Evolutionary conservation across 2,113 vertebrate genomes (phyloP).

Genomic region (Amphilophus citrinellus): DNA sequence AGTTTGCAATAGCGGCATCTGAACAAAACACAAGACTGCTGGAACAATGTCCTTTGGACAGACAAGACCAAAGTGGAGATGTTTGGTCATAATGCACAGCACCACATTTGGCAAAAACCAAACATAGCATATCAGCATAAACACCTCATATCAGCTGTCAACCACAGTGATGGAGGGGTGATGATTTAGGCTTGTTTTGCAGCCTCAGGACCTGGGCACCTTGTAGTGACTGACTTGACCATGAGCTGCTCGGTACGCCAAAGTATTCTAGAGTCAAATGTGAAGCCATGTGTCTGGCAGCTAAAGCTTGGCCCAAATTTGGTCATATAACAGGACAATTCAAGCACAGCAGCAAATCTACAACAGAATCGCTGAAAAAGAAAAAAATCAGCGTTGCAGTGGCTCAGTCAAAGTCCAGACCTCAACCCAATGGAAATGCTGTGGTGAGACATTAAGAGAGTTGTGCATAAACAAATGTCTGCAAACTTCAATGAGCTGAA

Average conservation of each 20-base stretch:
- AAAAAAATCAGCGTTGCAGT: not conserved
- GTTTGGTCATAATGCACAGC: constrained; percentile 2
- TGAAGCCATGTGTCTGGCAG: not conserved
- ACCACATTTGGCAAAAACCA: not conserved
- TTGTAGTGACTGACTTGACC: not conserved
- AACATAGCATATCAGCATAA: not conserved
- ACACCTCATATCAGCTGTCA: not conserved
- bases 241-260: not conserved
- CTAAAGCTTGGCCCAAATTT: not conserved
- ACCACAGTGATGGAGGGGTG: not conserved
- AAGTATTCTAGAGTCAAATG: not conserved
- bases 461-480: not conserved
- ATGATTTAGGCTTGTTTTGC: not conserved
- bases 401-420: not conserved
- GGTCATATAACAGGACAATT: not conserved
- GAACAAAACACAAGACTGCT: not conserved
- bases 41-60: not conserved
- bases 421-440: not conserved
- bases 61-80: not conserved
- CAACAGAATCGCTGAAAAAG: not conserved
- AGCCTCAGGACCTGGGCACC: not conserved
- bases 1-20: not conserved
- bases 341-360: not conserved
- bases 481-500: not conserved
- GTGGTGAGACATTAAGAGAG: too few species aligned